Evolutionary conservation across 1,140 invertebrate genomes (phyloP), one percentile per base, ranked within the genome.

Genomic region (Lepidurus apus): DNA sequence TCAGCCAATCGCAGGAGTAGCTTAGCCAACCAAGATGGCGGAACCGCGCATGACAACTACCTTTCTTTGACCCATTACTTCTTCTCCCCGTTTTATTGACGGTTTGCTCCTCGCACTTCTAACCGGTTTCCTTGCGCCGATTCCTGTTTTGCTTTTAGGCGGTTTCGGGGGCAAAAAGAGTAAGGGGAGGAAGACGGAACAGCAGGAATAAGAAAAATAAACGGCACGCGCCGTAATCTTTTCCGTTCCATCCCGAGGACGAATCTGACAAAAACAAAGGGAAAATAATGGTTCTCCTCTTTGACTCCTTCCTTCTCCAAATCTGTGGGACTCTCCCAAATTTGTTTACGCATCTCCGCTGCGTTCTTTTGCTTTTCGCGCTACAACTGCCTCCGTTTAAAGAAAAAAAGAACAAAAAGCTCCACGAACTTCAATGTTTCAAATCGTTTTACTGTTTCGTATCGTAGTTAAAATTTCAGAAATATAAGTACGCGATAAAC

Each of bases 241-340:
- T 21, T 65, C 53, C 5, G 6, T 21, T 65, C 21, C 53, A 7
- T n/a, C 9, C 53, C 6, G 53, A 65, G 53, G 53, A 65, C 53
- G 53, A 65, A 65, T 65, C 17, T 8, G 53, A 65, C 13, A 65
- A 65, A 65, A 65, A 65, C 53, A 65, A 65, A 65, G 53, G 21
- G 21, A 65, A 21, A 65, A 65, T 65, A 65, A 65, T 65, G 53
- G 17, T 65, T 65, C 7, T 65, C 53, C 21, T 65, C 6, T 13
- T 17, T n/a, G 53, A 65, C 53, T 21, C 45, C 53, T 65, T 65
- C 53, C 8, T 17, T n/a, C 21, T 65, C 21, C 53, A 34, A 34
- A 34, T 34, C 34, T 34, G 34, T 34, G 34, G 34, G 34, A 34
- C 34, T 34, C 34, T 3, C 34, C 3, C 34, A 34, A 34, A 3